Evolutionary conservation across 2,888 invertebrate species (phyloP), one percentile per base, ranked within the genome.

Genomic region (Xylota sylvarum): DNA sequence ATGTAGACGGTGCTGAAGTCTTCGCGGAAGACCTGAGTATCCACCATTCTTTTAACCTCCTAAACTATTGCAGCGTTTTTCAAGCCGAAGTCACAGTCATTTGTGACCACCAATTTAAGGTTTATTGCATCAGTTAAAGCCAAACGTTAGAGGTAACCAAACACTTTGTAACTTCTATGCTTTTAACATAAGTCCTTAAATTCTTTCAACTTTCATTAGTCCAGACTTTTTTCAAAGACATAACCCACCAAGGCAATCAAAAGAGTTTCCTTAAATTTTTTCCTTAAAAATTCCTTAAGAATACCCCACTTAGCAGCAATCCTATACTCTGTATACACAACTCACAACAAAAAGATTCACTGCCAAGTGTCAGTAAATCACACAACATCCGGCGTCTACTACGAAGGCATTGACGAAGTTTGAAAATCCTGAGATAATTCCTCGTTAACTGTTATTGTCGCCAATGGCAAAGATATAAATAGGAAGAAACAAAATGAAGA

Each of bases 371-470:
- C 55, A 32, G 56, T 12, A 46, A 81, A 78, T 58, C 60, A 67
- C 23, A 52, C 64, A 43, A 32, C 77, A 70, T 58, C 32, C 32
- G n/a, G 14, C 40, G 10, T 14, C 65, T 65, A 27, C 65, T 65
- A 27, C 43, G 40, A 64, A 56, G 56, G 19, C 62, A 70, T 62
- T 62, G 23, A 32, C 43, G 43, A 48, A 62, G 37, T 56, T 64
- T 69, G 7, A 43, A 78, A 79, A 79, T 79, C 73, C 79, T 37
- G 2, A 40, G 55, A 73, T 79, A 79, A 79, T 73, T 62, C 79
- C 69, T 84, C 84, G 84, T 79, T 73, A 84, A 74, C 67, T 60
- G 12, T 74, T 79, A 83, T 83, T 84, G 79, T 79, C 79, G 60
- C 52, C 72, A 73, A 27, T 37, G 35, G 43, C 67, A 74, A 27